Evolutionary conservation across 2,113 vertebrate genomes (phyloP), one percentile per base, ranked within the genome.

Genomic region (Phrynosoma platyrhinos): DNA sequence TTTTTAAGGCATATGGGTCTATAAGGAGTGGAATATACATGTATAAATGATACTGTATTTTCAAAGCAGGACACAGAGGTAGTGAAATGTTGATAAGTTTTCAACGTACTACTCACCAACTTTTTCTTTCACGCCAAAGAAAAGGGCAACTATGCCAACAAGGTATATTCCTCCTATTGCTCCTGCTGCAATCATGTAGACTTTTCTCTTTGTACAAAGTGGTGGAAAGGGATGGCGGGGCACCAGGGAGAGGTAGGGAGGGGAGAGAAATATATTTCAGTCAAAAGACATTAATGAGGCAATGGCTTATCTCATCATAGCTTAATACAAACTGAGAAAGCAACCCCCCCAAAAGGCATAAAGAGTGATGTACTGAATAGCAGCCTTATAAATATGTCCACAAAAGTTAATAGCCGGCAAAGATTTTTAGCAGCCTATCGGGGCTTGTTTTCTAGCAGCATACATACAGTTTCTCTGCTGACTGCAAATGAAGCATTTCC

Each of bases 151-250:
- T 0, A 95, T 97, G 95, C 98, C 99, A 91, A 99, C 90, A 1
- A 98, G 94, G 86, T 99, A 99, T 25, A 98, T 96, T 62, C 96
- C 93, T 68, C 97, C 98, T 52, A 99, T 98, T 87, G 98, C 96
- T 0, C 98, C 97, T 0, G 98, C 98, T 52, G 99, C 98, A 14
- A 98, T 97, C 97, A 97, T 98, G 95, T 99, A 99, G 88, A 98
- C 96, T 88, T 97, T 97, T 84, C 96, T 97, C 98, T 97, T 94
- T 66, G 91, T 89, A 95, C 90, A 91, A 90, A 93, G 64, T 20
- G 72, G 8, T 30, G 71, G 32, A 27, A 91, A 69, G 23, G 23
- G 9, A 62, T 62, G 58, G 58, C 18, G 14, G 18, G 58, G 18
- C 18, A 16, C 18, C 58, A 62, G 58, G 58, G 20, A 8, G 23